Evolutionary conservation across 2,113 vertebrate species (phyloP), one percentile per base, ranked within the genome.

Genomic region (Chloroceryle aenea): DNA sequence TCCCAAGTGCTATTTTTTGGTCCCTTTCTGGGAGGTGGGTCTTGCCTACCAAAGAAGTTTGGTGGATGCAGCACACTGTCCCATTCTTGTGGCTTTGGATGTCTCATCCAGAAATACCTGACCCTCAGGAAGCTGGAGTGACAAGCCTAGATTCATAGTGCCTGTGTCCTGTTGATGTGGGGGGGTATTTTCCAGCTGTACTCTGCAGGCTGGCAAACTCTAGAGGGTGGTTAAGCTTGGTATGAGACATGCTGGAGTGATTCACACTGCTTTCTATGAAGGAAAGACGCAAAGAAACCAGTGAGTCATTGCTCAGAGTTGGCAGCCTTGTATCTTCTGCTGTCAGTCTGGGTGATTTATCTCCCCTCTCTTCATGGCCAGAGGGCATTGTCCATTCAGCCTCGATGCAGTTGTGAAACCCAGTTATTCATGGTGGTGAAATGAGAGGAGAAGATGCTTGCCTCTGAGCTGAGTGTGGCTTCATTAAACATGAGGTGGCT

Each of bases 191-290:
- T 86, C 79, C 61, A 92, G 80, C 76, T 62, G 29, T 12, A 6
- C 14, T 76, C 18, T 80, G 79, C 88, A 73, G 56, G 68, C 1
- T 86, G 82, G 50, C 25, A 94, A 56, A 20, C 47, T 78, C 56
- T 53, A 21, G 64, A 77, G 72, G 75, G 40, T 94, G 68, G 75
- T 81, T 93, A 87, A 92, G 36, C 59, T 84, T 78, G 82, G 63
- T 93, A 68, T 93, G 90, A 87, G 85, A 64, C 72, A 64, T 0
- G 5, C 67, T 71, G 62, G n/a, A 74, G 61, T 96, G 96, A 97
- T 89, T 97, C 90, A 96, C 64, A 40, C 68, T 94, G 96, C 95
- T 96, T 96, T 97, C 93, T 96, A 94, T 94, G 96, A 97, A 96
- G 93, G 48, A 94, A 86, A 78, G 92, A 95, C 22, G 56, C 90